A percentile compares a stretch with the other conserved stretches of the same genome.
Evolutionary conservation across 2,888 invertebrate genomes (phyloP).

Genomic region (Acholoe squamosa): DNA sequence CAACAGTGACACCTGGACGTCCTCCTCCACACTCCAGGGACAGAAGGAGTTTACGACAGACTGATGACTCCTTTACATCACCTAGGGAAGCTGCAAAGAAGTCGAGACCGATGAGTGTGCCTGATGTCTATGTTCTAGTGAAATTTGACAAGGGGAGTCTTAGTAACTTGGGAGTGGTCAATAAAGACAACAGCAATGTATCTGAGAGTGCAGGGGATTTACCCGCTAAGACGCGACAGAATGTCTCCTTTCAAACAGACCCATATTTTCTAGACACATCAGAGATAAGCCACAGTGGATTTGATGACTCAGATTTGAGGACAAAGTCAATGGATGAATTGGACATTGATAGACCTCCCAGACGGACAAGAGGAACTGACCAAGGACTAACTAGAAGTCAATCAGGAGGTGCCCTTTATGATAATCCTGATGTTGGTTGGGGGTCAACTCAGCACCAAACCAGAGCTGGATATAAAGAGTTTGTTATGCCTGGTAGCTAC

Average conservation of each 20-base stretch:
- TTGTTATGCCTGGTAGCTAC: neutral
- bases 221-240: neutral
- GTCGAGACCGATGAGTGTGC: neutral
- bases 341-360: neutral
- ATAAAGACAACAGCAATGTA: neutral
- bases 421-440: neutral
- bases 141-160: conserved; percentile 50
- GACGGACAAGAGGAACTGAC: neutral
- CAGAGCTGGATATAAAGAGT: neutral
- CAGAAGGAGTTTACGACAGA: neutral
- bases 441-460: neutral
- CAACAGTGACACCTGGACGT: no score
- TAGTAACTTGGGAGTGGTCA: conserved; percentile 33
- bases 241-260: conserved; percentile 26
- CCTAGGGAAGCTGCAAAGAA: conserved; percentile 17
- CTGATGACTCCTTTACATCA: conserved; percentile 21
- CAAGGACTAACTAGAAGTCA: neutral
- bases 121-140: conserved; percentile 31
- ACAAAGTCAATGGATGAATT: conserved; percentile 51
- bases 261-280: neutral
- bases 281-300: neutral
- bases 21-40: neutral
- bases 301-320: neutral
- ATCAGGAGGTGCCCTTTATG: conserved; percentile 27
- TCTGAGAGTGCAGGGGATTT: neutral